phyloP scores from a whole-genome alignment of 2,797 vertebrate genomes.

The Chelidonichthys spinosus region DNA sequence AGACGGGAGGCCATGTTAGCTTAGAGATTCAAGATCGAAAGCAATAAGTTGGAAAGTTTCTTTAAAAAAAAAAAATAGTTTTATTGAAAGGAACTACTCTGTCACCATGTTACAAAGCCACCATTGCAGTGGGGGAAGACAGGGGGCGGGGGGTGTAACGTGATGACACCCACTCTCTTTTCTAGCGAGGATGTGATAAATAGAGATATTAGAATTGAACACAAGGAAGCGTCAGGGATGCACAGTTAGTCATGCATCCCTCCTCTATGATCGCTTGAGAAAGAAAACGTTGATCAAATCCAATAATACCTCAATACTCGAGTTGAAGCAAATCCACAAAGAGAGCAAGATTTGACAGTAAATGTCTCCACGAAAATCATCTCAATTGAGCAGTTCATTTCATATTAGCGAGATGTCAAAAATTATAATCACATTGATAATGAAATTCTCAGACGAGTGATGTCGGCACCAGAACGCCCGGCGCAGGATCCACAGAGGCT shows the following conservation, averaged over 20 bases:
- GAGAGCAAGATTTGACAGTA: conserved; percentile 28
- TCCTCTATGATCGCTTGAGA: not conserved
- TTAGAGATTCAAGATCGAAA: conserved; percentile 32
- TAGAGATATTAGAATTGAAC: conserved; percentile 1
- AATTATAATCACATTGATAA: not conserved
- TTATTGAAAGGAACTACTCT: conserved; percentile 31
- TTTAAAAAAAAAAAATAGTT: not conserved
- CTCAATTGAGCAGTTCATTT: conserved; percentile 14
- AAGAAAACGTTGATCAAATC: conserved; percentile 6
- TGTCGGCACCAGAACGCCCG: not conserved
- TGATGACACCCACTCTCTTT: conserved; percentile 3
- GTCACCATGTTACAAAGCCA: not conserved
- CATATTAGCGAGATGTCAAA: not conserved
- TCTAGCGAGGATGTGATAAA: conserved; percentile 5
- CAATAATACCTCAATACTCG: not conserved
- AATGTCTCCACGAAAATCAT: conserved; percentile 1
- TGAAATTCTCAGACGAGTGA: not conserved
- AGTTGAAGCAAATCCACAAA: not conserved
- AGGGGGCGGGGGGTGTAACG: conserved; percentile 1
- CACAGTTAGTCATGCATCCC: not conserved
- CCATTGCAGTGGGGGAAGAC: not conserved
- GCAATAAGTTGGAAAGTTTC: conserved; percentile 1
- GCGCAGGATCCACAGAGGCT: not conserved
- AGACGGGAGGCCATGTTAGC: conserved; percentile 37
- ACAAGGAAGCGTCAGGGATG: not conserved